Base-by-base conservation (phyloP, 1,140 invertebrate genomes). In the Drosophila kohkoa region DNA sequence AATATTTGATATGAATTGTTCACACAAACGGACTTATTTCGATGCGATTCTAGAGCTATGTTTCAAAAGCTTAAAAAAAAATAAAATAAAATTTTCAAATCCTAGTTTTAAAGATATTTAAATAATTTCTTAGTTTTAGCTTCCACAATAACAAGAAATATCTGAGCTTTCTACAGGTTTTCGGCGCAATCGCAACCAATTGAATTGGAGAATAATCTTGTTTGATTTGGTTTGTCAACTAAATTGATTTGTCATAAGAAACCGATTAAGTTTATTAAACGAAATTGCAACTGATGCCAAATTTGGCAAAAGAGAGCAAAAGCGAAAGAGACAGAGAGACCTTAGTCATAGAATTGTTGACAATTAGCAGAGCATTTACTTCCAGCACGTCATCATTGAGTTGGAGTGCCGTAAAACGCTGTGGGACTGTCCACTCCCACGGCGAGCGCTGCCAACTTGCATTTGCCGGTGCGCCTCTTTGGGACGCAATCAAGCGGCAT, bases 401-500 rank as follows among this genome's bases (percentile, higher is more conserved):
- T 32, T 38, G 35, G 35, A 41, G 38, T 10, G 35, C 8, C 11
- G 35, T 3, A 10, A 10, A 3, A 10, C 6, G 0, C 7, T 32
- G 35, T n/a, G 5, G 15, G 15, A 63, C 32, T 38, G 49, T 6
- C 54, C 51, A 75, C 65, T 78, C 75, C 82, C 68, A 77, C 78
- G 41, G 46, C 38, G 57, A 32, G 46, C 30, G 58, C 45, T 76
- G 59, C 55, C 71, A 74, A 45, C 32, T 70, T 25, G 51, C 43
- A 69, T 64, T 57, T 57, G 20, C 15, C 13, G 15, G 52, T 59
- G 58, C 58, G 46, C 59, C 59, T 58, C 52, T 65, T 51, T 54
- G 46, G 62, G 51, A 43, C 54, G 68, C 86, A 90, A 79, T 81
- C 86, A 79, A 86, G 85, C 85, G 81, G 41, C 45, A 81, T 62